Percentiles rank a stretch among this genome's conserved stretches.
These are phyloP conservation scores for Teleopsis dalmanni DNA, from an alignment of 1,140 invertebrate species.

Conservation along the genomic window DNA sequence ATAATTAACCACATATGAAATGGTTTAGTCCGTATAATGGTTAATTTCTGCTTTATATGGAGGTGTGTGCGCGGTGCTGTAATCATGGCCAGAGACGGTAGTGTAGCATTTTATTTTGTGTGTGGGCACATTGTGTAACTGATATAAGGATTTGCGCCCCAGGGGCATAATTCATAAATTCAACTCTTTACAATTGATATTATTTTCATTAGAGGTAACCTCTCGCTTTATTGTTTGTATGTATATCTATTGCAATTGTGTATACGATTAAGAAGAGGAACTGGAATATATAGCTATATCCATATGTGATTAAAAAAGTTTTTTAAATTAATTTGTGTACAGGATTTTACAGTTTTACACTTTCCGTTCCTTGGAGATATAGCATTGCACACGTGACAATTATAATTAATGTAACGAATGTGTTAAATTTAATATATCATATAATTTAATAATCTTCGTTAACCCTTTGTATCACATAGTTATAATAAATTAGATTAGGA, in stretches of 20 bases:
- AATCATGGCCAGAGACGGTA: conserved; percentile 8
- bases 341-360: not conserved
- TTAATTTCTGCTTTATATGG: conserved; percentile 11
- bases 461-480: too few species aligned
- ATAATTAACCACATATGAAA: conserved; percentile 42
- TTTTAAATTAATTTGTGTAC: not conserved
- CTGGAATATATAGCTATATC: not conserved
- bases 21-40: conserved; percentile 14
- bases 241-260: not conserved
- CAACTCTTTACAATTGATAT: conserved; percentile 35
- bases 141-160: conserved; percentile 31
- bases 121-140: conserved; percentile 21
- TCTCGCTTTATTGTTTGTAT: not conserved
- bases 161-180: conserved; percentile 42
- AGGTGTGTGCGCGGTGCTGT: conserved; percentile 15
- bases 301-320: not conserved
- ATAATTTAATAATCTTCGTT: too few species aligned
- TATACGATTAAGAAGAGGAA: too few species aligned
- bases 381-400: too few species aligned
- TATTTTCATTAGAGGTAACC: too few species aligned
- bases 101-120: too few species aligned
- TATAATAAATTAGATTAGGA: too few species aligned
- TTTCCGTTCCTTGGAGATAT: not conserved
- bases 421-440: too few species aligned
- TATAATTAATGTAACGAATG: too few species aligned